Percentiles rank a stretch among this genome's conserved stretches.
Evolutionary conservation across 2,797 vertebrate genomes (phyloP).

Genomic region (Protonibea diacanthus): DNA sequence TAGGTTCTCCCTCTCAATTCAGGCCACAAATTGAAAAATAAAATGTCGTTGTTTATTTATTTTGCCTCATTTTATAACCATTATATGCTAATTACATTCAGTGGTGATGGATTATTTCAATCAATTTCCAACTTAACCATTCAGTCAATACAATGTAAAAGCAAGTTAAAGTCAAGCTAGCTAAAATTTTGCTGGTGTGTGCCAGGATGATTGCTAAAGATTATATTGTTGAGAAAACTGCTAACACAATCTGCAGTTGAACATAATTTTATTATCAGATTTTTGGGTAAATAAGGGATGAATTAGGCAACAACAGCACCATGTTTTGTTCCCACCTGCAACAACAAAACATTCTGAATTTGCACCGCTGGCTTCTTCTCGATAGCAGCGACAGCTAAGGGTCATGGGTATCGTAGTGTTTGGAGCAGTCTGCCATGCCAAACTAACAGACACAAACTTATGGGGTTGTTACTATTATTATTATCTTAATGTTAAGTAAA

Average conservation of each 20-base stretch:
- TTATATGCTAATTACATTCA: not conserved
- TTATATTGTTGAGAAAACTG: not conserved
- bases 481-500: not conserved
- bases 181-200: not conserved
- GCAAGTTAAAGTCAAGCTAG: too few relatives aligned
- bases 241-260: not conserved
- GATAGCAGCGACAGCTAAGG: not conserved
- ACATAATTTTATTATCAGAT: not conserved
- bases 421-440: not conserved
- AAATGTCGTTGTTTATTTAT: slow-evolving; percentile 2
- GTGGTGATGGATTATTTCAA: slow-evolving; percentile 9
- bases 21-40: not conserved
- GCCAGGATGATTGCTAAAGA: too few relatives aligned
- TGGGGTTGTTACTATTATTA: not conserved
- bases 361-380: not conserved
- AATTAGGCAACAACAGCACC: not conserved
- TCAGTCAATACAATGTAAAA: slow-evolving; percentile 1
- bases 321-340: not conserved
- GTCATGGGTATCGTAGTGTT: not conserved
- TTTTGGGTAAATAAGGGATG: not conserved
- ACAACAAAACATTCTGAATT: not conserved
- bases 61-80: slow-evolving; percentile 1
- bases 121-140: not conserved
- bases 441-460: not conserved
- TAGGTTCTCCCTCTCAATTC: not conserved